Evolutionary conservation across 1,140 invertebrate genomes (phyloP).

Genomic region (Drosophila sechellia): DNA sequence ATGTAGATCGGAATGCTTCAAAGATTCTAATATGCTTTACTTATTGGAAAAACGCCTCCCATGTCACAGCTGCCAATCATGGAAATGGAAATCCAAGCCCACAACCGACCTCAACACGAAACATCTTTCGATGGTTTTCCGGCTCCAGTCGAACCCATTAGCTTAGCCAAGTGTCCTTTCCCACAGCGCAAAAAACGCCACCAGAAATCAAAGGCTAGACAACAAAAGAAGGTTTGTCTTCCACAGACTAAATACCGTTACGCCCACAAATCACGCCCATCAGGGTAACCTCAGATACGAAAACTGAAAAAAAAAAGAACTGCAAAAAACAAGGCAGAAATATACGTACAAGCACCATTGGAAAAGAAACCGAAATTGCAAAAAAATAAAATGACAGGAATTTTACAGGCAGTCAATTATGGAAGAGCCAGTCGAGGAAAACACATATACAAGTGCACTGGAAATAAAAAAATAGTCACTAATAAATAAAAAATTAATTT

Average conservation of each 20-base stretch:
- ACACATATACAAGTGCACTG: constrained; percentile 19
- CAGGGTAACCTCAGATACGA: constrained; percentile 52
- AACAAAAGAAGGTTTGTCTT: constrained; percentile 70
- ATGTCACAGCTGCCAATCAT: constrained; percentile 12
- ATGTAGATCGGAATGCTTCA: too few relatives aligned
- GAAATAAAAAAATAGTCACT: background rate
- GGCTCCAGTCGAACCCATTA: constrained; percentile 61
- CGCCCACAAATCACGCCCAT: constrained; percentile 79
- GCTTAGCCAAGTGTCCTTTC: constrained; percentile 53
- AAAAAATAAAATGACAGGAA: constrained; percentile 68
- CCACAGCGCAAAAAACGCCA: constrained; percentile 38
- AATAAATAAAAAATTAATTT: background rate
- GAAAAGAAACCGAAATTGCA: constrained; percentile 39
- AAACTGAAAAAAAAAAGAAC: background rate
- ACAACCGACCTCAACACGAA: constrained; percentile 5
- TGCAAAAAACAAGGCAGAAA: constrained; percentile 10
- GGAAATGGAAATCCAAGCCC: background rate
- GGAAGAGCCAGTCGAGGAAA: constrained; percentile 33
- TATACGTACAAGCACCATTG: constrained; percentile 6
- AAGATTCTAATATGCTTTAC: too few relatives aligned
- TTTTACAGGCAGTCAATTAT: constrained; percentile 81
- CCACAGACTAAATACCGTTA: constrained; percentile 66
- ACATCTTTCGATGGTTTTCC: constrained; percentile 24
- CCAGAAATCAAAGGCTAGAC: constrained; percentile 69
- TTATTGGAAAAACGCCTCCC: background rate